A percentile compares a stretch with the other conserved stretches of the same genome.
phyloP scores from a whole-genome alignment of 2,888 invertebrate genomes.

The Drosophila neoperkinsi region DNA sequence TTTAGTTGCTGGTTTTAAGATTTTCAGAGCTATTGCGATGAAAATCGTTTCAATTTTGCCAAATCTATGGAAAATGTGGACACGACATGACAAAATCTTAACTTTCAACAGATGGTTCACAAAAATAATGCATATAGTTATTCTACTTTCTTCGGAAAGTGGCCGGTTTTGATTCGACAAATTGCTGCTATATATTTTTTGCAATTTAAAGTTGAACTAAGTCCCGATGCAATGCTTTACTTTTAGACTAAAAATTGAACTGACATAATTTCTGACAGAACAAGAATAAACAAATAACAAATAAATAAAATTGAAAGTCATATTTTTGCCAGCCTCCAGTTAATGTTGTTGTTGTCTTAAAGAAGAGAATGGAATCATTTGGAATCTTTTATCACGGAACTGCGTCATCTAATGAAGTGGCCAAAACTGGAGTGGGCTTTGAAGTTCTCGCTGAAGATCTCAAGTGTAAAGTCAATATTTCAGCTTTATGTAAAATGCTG shows the following conservation, averaged over 20 bases:
- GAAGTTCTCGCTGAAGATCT: constrained; percentile 34
- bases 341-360: constrained; percentile 4
- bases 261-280: constrained; percentile 70
- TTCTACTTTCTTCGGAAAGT: not conserved
- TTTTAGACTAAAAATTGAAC: constrained; percentile 45
- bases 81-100: not conserved
- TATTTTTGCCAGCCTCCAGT: constrained; percentile 30
- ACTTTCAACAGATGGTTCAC: not conserved
- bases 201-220: constrained; percentile 28
- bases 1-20: not conserved
- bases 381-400: constrained; percentile 48
- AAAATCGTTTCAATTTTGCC: not conserved
- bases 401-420: constrained; percentile 63
- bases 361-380: constrained; percentile 43
- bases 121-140: too few species aligned
- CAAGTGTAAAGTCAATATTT: constrained; percentile 57
- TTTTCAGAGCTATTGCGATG: not conserved
- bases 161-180: not conserved
- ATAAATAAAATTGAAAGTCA: constrained; percentile 57
- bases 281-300: constrained; percentile 33
- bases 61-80: not conserved
- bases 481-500: constrained; percentile 60
- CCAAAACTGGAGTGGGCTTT: constrained; percentile 54
- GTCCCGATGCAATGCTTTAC: constrained; percentile 10
- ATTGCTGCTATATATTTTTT: constrained; percentile 5